phyloP scores from a whole-genome alignment of 2,888 invertebrate genomes.

The Microctonus aethiopoides region DNA sequence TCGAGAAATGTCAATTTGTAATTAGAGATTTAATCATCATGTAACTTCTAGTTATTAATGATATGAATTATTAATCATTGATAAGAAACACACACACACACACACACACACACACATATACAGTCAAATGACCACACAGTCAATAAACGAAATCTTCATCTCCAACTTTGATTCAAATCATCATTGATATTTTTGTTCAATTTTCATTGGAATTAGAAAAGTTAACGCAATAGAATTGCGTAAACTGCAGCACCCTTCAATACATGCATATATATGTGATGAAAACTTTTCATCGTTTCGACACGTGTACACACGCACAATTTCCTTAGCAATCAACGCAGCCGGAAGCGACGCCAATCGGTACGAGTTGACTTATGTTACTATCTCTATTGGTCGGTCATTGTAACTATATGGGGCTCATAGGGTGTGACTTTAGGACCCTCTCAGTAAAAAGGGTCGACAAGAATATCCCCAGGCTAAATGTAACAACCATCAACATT shows the following conservation, averaged over 20 bases:
- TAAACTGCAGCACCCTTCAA: background rate
- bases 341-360: slow-evolving; percentile 65
- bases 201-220: background rate
- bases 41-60: background rate
- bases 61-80: background rate
- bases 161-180: too few species aligned
- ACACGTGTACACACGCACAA: slow-evolving; percentile 56
- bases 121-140: background rate
- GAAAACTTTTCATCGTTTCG: slow-evolving; percentile 12
- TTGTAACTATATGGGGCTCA: slow-evolving; percentile 31
- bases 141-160: background rate
- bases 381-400: slow-evolving; percentile 59
- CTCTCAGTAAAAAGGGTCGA: slow-evolving; percentile 28
- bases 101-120: background rate
- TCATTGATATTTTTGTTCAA: too few species aligned
- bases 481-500: slow-evolving; percentile 41
- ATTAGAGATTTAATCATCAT: background rate
- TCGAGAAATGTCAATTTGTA: background rate
- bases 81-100: background rate
- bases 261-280: slow-evolving; percentile 5
- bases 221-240: background rate
- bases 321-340: slow-evolving; percentile 63
- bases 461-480: slow-evolving; percentile 48
- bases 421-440: slow-evolving; percentile 61
- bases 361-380: slow-evolving; percentile 56